Conservation (phyloP, 2,888 invertebrate genomes). For the Lithophane socia region DNA sequence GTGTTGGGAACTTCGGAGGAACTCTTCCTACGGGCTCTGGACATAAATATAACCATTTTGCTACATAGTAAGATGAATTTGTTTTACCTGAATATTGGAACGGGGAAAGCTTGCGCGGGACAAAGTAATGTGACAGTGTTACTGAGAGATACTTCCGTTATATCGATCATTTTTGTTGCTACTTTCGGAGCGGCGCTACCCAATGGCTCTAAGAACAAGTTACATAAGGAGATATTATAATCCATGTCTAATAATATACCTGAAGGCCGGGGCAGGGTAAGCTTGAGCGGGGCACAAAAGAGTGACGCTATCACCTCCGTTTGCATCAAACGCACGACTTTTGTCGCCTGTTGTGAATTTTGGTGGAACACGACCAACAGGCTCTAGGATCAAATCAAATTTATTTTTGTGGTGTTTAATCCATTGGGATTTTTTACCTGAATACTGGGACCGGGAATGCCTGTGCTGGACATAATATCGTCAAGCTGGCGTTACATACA, state of each 20-base stretch:
- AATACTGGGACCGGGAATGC: slow-evolving; percentile 94
- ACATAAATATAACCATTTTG: slow-evolving; percentile 70
- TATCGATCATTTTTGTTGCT: slow-evolving; percentile 89
- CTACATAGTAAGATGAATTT: slow-evolving; percentile 49
- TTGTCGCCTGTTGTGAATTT: slow-evolving; percentile 92
- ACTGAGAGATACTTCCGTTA: slow-evolving; percentile 80
- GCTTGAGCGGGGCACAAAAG: slow-evolving; percentile 94
- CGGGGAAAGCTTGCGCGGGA: slow-evolving; percentile 92
- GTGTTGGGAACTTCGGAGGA: slow-evolving; percentile 93
- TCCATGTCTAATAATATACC: slow-evolving; percentile 80
- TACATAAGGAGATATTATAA: slow-evolving; percentile 58
- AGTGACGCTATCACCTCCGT: slow-evolving; percentile 86
- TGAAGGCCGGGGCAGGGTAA: slow-evolving; percentile 92
- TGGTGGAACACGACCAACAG: slow-evolving; percentile 92
- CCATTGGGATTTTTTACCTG: slow-evolving; percentile 89
- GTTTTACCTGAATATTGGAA: slow-evolving; percentile 92
- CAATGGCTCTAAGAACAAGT: slow-evolving; percentile 91
- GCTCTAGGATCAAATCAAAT: slow-evolving; percentile 87
- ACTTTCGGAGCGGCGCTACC: slow-evolving; percentile 93
- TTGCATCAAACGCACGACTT: slow-evolving; percentile 91
- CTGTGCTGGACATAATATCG: slow-evolving; percentile 94
- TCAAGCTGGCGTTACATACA: slow-evolving; percentile 88
- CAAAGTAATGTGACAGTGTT: slow-evolving; percentile 89
- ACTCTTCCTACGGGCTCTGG: slow-evolving; percentile 91
- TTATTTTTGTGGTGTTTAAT: slow-evolving; percentile 46